Conservation (phyloP, 2,888 invertebrate species). For the Caenorhabditis doughertyi region DNA sequence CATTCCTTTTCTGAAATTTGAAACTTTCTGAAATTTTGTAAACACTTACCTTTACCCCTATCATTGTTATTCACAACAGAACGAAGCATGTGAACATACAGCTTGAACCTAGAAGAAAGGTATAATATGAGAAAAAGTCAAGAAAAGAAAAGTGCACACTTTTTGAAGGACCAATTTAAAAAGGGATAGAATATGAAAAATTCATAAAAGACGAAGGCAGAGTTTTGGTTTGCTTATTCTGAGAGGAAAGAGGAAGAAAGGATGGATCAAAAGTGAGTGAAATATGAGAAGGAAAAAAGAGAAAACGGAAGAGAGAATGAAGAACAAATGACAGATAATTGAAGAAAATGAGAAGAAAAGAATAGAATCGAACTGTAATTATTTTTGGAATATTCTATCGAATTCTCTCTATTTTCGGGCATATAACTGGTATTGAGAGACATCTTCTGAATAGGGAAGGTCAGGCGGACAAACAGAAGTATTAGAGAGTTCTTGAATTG, state of each 20-base stretch:
- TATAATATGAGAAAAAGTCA: neutral
- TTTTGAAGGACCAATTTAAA: constrained; percentile 8
- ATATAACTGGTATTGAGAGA: constrained; percentile 40
- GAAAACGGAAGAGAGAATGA: constrained; percentile 8
- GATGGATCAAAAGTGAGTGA: constrained; percentile 58
- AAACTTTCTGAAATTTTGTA: no score
- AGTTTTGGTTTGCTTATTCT: constrained; percentile 24
- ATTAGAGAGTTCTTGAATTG: constrained; percentile 1
- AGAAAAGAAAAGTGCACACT: constrained; percentile 31
- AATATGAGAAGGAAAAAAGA: constrained; percentile 37
- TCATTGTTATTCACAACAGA: constrained; percentile 54
- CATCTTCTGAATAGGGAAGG: constrained; percentile 39
- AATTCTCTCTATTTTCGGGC: constrained; percentile 22
- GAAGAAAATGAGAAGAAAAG: constrained; percentile 15
- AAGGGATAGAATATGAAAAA: constrained; percentile 41
- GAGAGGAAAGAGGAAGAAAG: constrained; percentile 25
- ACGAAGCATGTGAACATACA: constrained; percentile 56
- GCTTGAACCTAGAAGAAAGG: constrained; percentile 15
- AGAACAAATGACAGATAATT: constrained; percentile 29
- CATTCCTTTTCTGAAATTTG: no score
- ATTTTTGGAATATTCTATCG: constrained; percentile 8
- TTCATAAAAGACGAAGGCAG: constrained; percentile 27
- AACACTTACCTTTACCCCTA: constrained; percentile 32
- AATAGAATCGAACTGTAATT: constrained; percentile 39
- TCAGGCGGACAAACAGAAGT: constrained; percentile 43